Evolutionary conservation across 2,797 vertebrate genomes (phyloP).

Genomic region (Sardinella longiceps): DNA sequence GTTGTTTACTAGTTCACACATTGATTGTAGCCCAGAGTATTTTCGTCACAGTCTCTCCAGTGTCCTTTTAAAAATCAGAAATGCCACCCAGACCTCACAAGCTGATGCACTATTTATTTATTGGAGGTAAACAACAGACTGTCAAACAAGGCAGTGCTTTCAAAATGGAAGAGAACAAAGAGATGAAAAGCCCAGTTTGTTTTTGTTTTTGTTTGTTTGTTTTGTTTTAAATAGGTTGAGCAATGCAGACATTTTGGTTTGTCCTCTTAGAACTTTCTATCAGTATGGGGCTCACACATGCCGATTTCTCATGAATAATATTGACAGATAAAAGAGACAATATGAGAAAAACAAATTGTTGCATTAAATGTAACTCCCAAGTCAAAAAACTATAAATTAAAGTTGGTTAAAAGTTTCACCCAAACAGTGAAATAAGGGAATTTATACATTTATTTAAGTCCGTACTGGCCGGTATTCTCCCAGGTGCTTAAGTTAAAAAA

Average conservation of each 20-base stretch:
- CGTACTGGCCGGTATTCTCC: too few species aligned
- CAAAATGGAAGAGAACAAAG: neutral
- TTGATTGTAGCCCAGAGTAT: conserved; percentile 16
- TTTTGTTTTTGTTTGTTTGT: neutral
- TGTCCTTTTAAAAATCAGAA: neutral
- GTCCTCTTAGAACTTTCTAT: neutral
- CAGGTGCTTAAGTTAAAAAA: too few species aligned
- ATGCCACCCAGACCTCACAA: neutral
- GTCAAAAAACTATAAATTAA: neutral
- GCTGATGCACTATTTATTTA: neutral
- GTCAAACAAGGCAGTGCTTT: neutral
- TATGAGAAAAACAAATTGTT: neutral
- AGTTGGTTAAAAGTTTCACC: neutral
- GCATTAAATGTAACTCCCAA: neutral
- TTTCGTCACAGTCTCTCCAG: neutral
- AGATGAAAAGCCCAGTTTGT: neutral
- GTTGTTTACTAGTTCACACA: neutral
- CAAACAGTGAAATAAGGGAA: neutral
- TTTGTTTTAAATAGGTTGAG: neutral
- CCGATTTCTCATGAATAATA: neutral
- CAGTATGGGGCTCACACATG: neutral
- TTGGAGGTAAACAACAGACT: neutral
- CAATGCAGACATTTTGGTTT: neutral
- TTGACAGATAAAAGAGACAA: neutral
- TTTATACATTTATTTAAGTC: too few species aligned